phyloP scores from a whole-genome alignment of 2,888 invertebrate genomes.

The Volucella inanis region DNA sequence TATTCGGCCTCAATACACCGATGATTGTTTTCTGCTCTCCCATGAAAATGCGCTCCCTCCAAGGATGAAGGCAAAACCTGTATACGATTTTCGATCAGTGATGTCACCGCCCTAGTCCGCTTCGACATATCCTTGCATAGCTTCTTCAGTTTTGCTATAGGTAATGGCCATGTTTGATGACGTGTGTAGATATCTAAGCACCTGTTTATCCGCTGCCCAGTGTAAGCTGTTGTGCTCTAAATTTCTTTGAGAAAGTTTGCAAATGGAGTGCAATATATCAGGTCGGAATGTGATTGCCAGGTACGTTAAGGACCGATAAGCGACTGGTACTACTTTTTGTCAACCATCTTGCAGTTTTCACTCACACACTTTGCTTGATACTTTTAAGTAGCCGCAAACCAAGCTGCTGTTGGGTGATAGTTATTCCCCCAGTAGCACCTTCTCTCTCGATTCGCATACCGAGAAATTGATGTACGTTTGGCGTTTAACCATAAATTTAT shows the following conservation, averaged over 20 bases:
- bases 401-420: too few relatives aligned
- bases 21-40: constrained; percentile 57
- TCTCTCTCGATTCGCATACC: too few relatives aligned
- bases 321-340: constrained; percentile 63
- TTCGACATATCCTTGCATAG: constrained; percentile 40
- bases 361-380: constrained; percentile 57
- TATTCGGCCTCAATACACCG: constrained; percentile 43
- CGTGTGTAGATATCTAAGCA: constrained; percentile 38
- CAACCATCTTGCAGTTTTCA: constrained; percentile 32
- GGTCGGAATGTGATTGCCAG: constrained; percentile 55
- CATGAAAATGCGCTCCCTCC: constrained; percentile 48
- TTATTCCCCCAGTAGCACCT: too few relatives aligned
- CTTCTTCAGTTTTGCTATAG: not conserved
- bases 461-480: too few relatives aligned
- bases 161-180: not conserved
- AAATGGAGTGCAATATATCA: constrained; percentile 67
- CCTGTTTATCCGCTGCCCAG: constrained; percentile 57
- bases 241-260: constrained; percentile 71
- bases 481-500: too few relatives aligned
- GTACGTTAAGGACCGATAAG: not conserved
- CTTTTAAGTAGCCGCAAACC: not conserved
- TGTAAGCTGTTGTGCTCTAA: constrained; percentile 45
- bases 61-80: constrained; percentile 47
- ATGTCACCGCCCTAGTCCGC: too few relatives aligned
- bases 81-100: too few relatives aligned